Conservation (phyloP, 1,140 invertebrate genomes). For the Amyelois transitella region DNA sequence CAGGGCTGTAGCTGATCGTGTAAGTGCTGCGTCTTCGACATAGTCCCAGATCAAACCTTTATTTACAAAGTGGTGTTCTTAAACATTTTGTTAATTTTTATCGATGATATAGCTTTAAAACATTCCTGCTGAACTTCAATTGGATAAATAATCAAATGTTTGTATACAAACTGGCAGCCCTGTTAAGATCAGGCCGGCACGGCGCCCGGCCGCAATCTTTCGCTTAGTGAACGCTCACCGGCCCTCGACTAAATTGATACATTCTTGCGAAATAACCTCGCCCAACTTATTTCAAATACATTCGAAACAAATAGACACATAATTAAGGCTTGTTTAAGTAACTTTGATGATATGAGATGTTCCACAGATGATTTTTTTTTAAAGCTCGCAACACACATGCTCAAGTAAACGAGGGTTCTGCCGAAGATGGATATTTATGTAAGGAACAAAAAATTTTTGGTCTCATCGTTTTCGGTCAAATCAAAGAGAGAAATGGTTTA, state of each 20-base stretch:
- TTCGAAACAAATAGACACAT: constrained; percentile 43
- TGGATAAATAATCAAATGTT: neutral
- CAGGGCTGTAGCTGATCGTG: neutral
- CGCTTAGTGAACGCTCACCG: constrained; percentile 44
- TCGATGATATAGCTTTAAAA: no score
- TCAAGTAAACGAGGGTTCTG: no score
- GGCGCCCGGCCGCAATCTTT: constrained; percentile 34
- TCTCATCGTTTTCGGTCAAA: no score
- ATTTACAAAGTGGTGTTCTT: no score
- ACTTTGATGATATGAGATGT: neutral
- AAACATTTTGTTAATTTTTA: no score
- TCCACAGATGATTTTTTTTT: no score
- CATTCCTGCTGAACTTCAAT: no score
- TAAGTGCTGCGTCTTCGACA: neutral
- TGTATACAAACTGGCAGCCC: neutral
- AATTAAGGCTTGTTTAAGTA: neutral
- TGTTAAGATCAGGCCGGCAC: constrained; percentile 12
- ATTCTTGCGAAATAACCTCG: constrained; percentile 68
- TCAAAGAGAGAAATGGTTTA: no score
- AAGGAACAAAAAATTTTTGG: no score
- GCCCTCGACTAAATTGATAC: constrained; percentile 65
- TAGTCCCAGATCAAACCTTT: neutral
- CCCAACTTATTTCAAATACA: constrained; percentile 61
- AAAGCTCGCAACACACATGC: no score
- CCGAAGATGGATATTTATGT: no score